Percentiles rank a stretch among this genome's conserved stretches.
Conservation (phyloP, 2,797 vertebrate genomes). For the Pangasius krempfi region DNA sequence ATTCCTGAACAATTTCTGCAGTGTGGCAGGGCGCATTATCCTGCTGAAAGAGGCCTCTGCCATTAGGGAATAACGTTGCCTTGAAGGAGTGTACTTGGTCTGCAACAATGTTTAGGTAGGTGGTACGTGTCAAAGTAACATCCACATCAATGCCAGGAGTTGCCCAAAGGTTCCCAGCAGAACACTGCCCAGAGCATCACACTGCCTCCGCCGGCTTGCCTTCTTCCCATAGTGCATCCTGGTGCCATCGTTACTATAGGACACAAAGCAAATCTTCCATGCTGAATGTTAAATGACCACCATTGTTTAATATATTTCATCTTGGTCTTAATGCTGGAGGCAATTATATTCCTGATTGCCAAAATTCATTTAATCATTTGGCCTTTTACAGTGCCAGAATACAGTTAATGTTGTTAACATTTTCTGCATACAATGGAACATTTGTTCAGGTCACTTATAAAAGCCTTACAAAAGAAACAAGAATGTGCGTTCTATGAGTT, state of each 20-base stretch:
- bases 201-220: no score
- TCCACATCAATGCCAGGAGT: no score
- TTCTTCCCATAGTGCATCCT: no score
- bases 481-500: background rate
- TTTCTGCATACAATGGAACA: slow-evolving; percentile 52
- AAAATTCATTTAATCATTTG: slow-evolving; percentile 64
- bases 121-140: no score
- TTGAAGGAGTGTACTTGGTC: no score
- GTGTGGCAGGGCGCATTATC: no score
- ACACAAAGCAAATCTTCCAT: background rate
- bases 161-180: no score
- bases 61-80: no score
- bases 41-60: no score
- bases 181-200: no score
- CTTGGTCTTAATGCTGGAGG: background rate
- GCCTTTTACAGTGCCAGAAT: slow-evolving; percentile 64
- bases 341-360: background rate
- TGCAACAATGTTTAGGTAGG: no score
- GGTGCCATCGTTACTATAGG: background rate
- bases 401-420: slow-evolving; percentile 59
- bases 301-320: background rate
- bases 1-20: no score
- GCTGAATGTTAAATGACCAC: background rate
- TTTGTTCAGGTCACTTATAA: slow-evolving; percentile 49
- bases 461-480: slow-evolving; percentile 8